A percentile compares a stretch with the other conserved stretches of the same genome.
phyloP scores from a whole-genome alignment of 2,113 vertebrate species.

The Tor tambroides region DNA sequence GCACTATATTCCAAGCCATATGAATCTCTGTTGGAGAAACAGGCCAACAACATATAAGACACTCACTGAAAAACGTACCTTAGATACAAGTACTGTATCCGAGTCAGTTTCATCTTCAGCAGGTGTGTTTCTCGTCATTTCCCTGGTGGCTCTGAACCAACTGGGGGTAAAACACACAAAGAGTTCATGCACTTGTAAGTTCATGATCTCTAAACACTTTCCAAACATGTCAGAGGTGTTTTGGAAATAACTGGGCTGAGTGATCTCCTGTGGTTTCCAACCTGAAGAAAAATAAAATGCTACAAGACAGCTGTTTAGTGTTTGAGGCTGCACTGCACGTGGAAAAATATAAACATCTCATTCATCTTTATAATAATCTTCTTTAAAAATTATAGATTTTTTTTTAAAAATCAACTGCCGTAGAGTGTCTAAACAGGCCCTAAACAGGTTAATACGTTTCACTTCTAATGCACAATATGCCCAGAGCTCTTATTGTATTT shows the following conservation, averaged over 20 bases:
- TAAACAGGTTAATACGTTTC: background rate
- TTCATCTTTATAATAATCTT: background rate
- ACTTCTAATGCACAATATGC: constrained; percentile 17
- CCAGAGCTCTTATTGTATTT: constrained; percentile 1
- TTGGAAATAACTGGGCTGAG: constrained; percentile 3
- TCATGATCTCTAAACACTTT: constrained; percentile 16
- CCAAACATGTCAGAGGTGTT: constrained; percentile 20
- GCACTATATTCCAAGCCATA: background rate
- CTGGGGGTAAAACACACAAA: background rate
- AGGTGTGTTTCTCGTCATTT: background rate
- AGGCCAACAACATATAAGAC: background rate
- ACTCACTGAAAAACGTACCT: background rate
- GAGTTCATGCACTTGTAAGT: background rate
- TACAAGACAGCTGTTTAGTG: background rate
- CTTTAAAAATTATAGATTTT: background rate
- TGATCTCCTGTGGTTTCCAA: constrained; percentile 2
- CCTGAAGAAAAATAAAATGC: background rate
- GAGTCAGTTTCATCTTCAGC: background rate
- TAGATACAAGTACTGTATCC: background rate
- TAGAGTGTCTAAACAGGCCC: background rate
- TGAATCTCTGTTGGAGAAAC: background rate
- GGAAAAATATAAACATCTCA: constrained; percentile 5
- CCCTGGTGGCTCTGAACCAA: background rate
- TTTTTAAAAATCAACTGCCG: background rate
- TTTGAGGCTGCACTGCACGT: background rate